Evolutionary conservation across 2,113 vertebrate species (phyloP), one percentile per base, ranked within the genome.

Genomic region (Aspidoscelis tigris): DNA sequence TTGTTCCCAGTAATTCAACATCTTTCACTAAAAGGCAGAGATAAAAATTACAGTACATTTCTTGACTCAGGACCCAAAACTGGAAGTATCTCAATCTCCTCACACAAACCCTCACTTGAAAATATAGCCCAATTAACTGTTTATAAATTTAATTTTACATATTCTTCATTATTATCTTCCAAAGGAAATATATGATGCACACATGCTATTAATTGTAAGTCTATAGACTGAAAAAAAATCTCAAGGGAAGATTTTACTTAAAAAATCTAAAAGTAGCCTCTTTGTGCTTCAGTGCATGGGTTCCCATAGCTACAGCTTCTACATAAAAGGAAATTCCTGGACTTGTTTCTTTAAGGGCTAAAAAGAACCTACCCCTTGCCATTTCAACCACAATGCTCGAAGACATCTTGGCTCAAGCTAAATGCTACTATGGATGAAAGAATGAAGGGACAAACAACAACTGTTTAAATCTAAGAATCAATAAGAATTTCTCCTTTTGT

Each of bases 311-410:
- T 79, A 78, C 76, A 78, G 70, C 50, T 74, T 78, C 81, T 71
- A 24, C 55, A 86, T 71, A 70, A 66, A 89, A 87, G 80, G 21
- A 43, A 70, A 76, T 11, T 44, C 16, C 41, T 43, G 68, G 21
- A 80, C 84, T n/a, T 47, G 82, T 73, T 70, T 89, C 5, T 71
- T 87, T 39, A 50, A 68, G 58, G 24, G 58, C 16, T 69, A n/a
- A 5, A 2, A 83, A 79, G 65, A 86, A 44, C 47, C 72, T 89
- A 66, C 82, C 43, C 81, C 44, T 76, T 87, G 24, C 50, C 74
- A 83, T 88, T 92, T 89, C 76, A 84, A 81, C 55, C 50, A 74
- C 64, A 80, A 50, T 89, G 77, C 84, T 90, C 88, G 71, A 90
- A 80, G 78, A 83, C 72, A 66, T 76, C 53, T 76, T 85, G 66